phyloP scores from a whole-genome alignment of 2,888 invertebrate genomes.

The Acanthosepion pharaonis region DNA sequence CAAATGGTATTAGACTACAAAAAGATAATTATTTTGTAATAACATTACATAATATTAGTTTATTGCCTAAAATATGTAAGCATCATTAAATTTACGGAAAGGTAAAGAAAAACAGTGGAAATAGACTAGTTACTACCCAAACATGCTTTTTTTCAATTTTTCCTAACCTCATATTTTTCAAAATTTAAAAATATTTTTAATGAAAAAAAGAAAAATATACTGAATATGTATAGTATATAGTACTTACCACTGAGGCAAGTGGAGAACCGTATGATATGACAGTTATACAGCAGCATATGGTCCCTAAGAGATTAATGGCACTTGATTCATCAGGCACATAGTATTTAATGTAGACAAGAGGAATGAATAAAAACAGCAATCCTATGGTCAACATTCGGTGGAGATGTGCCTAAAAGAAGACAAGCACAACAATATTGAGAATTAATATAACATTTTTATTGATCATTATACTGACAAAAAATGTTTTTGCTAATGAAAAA shows the following conservation, averaged over 20 bases:
- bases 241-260: conserved; percentile 60
- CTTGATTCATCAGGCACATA: conserved; percentile 55
- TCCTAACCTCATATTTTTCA: no score
- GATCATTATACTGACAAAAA: no score
- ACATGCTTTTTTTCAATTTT: no score
- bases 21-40: background rate
- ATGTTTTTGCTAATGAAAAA: no score
- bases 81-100: no score
- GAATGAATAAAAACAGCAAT: conserved; percentile 53
- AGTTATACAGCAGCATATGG: conserved; percentile 56
- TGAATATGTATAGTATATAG: background rate
- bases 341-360: conserved; percentile 59
- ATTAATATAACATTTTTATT: no score
- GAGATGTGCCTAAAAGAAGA: conserved; percentile 56
- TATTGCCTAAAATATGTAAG: no score
- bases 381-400: conserved; percentile 54
- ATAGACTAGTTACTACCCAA: no score
- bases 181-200: no score
- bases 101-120: no score
- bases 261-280: conserved; percentile 62
- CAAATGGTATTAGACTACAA: background rate
- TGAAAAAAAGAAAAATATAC: no score
- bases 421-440: background rate
- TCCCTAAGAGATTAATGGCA: conserved; percentile 57
- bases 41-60: no score